phyloP scores from a whole-genome alignment of 2,888 invertebrate genomes.

The Amphipoea lucens region DNA sequence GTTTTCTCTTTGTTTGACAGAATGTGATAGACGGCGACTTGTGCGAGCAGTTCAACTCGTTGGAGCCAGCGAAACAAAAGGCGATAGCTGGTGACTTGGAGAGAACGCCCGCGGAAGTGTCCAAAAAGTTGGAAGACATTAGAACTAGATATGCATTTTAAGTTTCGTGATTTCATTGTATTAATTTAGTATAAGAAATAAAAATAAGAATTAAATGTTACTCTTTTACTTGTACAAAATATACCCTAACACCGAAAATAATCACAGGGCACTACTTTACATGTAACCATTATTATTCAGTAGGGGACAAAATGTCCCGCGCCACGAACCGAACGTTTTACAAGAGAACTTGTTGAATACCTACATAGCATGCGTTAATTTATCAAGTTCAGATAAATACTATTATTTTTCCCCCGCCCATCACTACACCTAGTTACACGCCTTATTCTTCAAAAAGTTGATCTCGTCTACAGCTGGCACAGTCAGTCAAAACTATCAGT shows the following conservation, averaged over 20 bases:
- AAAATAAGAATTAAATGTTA: constrained; percentile 49
- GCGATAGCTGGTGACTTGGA: constrained; percentile 98
- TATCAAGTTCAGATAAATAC: neutral
- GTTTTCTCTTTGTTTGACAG: constrained; percentile 87
- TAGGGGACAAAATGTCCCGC: neutral
- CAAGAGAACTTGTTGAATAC: neutral
- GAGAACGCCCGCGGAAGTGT: constrained; percentile 98
- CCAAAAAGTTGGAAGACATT: constrained; percentile 99
- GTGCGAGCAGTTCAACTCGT: constrained; percentile 99
- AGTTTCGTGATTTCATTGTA: constrained; percentile 72
- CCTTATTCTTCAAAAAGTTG: neutral
- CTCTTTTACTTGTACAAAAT: constrained; percentile 28
- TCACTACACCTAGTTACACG: neutral
- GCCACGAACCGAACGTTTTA: too few relatives aligned
- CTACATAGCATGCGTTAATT: neutral
- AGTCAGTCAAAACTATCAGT: too few relatives aligned
- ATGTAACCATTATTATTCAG: neutral
- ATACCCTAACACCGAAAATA: neutral
- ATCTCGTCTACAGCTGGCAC: too few relatives aligned
- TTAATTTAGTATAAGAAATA: constrained; percentile 65
- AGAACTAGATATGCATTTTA: constrained; percentile 99
- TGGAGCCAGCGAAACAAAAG: constrained; percentile 98
- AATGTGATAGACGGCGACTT: constrained; percentile 99
- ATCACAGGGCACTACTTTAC: neutral
- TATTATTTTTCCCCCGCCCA: neutral